A percentile compares a stretch with the other conserved stretches of the same genome.
phyloP scores from a whole-genome alignment of 2,888 invertebrate genomes.

The Neoaliturus tenellus region DNA sequence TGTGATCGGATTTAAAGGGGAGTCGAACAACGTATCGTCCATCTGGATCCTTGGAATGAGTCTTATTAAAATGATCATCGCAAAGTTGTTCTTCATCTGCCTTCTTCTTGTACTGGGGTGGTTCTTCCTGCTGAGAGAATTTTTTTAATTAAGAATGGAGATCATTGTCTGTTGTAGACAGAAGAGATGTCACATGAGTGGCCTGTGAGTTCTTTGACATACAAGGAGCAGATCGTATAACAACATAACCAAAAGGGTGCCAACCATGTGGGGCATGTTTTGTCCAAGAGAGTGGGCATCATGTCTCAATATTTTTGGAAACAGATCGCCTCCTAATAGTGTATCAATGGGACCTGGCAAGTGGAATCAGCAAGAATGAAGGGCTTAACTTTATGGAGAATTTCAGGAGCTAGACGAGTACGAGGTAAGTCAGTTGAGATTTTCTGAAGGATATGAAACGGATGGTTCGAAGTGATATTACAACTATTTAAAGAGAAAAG shows the following conservation, averaged over 20 bases:
- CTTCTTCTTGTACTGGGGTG: background rate
- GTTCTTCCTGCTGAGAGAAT: conserved; percentile 6
- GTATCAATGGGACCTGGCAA: background rate
- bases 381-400: background rate
- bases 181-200: background rate
- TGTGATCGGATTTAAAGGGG: background rate
- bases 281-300: background rate
- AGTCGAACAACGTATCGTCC: conserved; percentile 1
- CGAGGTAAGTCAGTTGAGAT: background rate
- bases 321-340: background rate
- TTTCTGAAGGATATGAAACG: background rate
- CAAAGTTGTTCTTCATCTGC: background rate
- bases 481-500: background rate
- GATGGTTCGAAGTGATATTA: background rate
- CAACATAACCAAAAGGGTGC: conserved; percentile 10
- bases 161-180: background rate
- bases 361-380: background rate
- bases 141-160: background rate
- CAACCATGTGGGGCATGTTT: background rate
- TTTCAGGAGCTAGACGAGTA: background rate
- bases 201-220: background rate
- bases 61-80: background rate
- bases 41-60: background rate
- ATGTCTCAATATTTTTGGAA: background rate
- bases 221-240: background rate